Evolutionary conservation across 2,888 invertebrate genomes (phyloP).

Genomic region (Zonitis immaculata): DNA sequence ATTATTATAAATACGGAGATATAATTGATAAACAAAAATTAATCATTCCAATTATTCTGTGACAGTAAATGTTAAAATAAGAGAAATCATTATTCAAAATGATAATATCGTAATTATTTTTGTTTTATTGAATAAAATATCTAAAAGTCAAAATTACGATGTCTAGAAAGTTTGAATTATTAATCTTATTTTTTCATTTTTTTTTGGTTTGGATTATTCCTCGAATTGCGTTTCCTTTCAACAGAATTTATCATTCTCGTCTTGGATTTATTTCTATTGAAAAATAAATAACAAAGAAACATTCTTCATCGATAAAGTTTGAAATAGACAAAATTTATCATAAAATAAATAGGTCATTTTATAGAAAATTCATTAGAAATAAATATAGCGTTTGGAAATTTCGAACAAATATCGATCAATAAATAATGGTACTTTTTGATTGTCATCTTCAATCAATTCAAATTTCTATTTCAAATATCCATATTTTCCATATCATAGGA

Average conservation of each 20-base stretch:
- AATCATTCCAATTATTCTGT: background rate
- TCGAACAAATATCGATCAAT: no score
- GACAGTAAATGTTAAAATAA: background rate
- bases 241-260: slow-evolving; percentile 19
- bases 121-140: slow-evolving; percentile 11
- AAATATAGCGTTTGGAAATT: no score
- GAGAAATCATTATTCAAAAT: background rate
- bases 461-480: no score
- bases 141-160: slow-evolving; percentile 14
- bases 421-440: no score
- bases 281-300: slow-evolving; percentile 21
- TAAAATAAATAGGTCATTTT: no score
- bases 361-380: slow-evolving; percentile 10
- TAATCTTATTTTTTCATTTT: no score
- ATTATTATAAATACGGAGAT: background rate
- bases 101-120: background rate
- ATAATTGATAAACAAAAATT: background rate
- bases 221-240: slow-evolving; percentile 14
- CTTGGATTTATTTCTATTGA: slow-evolving; percentile 22
- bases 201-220: slow-evolving; percentile 13
- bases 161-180: slow-evolving; percentile 20
- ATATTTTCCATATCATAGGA: no score
- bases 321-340: slow-evolving; percentile 17
- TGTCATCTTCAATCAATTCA: no score
- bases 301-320: slow-evolving; percentile 14